Evolutionary conservation across 1,140 invertebrate genomes (phyloP).

Genomic region (honey bee (Apis mellifera)): DNA sequence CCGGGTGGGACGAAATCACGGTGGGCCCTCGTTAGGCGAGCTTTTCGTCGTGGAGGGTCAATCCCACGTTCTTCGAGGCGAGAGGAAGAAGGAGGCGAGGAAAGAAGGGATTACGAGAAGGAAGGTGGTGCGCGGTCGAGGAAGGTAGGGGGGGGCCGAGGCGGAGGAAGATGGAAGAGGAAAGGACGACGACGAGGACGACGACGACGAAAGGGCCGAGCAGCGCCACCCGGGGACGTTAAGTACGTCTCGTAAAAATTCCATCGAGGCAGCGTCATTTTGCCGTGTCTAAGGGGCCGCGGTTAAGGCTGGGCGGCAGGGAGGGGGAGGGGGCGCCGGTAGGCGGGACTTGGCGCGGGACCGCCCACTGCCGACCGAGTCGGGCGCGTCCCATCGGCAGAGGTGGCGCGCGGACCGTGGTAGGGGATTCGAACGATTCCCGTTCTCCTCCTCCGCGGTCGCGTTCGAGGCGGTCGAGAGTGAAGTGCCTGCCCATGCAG

Average conservation of each 20-base stretch:
- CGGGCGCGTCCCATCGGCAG: constrained; percentile 43
- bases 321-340: background rate
- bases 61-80: constrained; percentile 44
- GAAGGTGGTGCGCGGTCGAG: background rate
- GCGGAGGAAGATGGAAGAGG: background rate
- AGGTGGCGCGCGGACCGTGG: constrained; percentile 43
- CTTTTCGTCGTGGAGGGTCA: constrained; percentile 65
- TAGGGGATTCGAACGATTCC: constrained; percentile 25
- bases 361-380: constrained; percentile 29
- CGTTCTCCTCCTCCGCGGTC: constrained; percentile 58
- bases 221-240: constrained; percentile 68
- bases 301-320: background rate
- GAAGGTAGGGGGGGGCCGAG: background rate
- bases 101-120: background rate
- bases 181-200: constrained; percentile 8
- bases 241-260: constrained; percentile 81
- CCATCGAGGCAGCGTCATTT: constrained; percentile 78
- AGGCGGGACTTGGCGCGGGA: constrained; percentile 12
- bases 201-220: constrained; percentile 42
- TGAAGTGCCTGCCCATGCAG: constrained; percentile 53
- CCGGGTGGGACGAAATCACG: constrained; percentile 63
- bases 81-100: background rate
- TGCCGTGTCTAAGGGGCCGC: constrained; percentile 54
- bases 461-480: constrained; percentile 65
- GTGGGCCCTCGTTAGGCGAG: constrained; percentile 64